phyloP scores from a whole-genome alignment of 2,888 invertebrate genomes.

The Caenorhabditis sp. region DNA sequence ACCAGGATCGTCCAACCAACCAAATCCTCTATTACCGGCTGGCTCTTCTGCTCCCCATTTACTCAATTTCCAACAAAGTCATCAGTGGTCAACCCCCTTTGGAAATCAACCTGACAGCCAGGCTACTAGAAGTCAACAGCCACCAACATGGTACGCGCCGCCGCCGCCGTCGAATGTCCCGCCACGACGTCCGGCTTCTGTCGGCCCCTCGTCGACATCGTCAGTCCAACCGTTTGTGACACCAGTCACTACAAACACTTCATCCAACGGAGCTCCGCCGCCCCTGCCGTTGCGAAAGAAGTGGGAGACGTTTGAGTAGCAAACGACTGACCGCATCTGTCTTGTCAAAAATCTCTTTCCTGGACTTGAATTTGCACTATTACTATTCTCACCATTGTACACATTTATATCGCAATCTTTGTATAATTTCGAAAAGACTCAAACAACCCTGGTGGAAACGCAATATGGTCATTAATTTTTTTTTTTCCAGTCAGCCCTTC shows the following conservation, averaged over 20 bases:
- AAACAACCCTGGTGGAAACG: conserved; percentile 3
- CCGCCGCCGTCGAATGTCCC: conserved; percentile 41
- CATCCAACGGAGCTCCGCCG: neutral
- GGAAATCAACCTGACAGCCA: neutral
- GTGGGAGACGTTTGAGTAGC: conserved; percentile 43
- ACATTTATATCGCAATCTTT: neutral
- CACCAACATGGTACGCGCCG: conserved; percentile 17
- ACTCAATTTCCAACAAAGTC: conserved; percentile 32
- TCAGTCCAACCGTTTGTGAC: conserved; percentile 18
- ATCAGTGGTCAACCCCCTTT: conserved; percentile 25
- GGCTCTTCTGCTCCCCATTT: conserved; percentile 54
- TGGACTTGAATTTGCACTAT: neutral
- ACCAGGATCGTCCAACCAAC: conserved; percentile 9
- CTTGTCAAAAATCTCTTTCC: neutral
- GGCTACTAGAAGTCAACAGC: neutral
- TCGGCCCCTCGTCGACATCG: conserved; percentile 39
- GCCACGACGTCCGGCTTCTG: conserved; percentile 38
- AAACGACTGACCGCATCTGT: neutral
- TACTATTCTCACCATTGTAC: conserved; percentile 28
- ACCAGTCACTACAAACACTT: neutral
- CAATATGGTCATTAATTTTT: conserved; percentile 21
- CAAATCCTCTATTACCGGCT: conserved; percentile 8
- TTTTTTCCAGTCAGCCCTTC: conserved; percentile 18
- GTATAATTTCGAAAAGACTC: neutral
- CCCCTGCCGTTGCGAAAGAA: conserved; percentile 15